Percentiles rank a stretch among this genome's conserved stretches.
These are phyloP conservation scores for Leptopilina syphax DNA, from an alignment of 2,888 invertebrate genomes.

Conservation along the genomic window DNA sequence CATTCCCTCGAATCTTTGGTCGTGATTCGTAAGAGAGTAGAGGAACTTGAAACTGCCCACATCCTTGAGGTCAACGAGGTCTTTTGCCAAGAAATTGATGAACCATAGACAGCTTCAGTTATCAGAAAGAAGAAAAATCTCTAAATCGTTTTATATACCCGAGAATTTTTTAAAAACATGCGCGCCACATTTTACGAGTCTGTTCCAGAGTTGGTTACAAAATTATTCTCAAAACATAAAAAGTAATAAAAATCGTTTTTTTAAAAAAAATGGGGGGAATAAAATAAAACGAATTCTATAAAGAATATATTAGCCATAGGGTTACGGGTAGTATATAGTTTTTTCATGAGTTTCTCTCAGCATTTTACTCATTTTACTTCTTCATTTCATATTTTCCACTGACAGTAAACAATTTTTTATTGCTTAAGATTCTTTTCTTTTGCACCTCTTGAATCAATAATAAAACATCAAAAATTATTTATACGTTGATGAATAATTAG, in stretches of 20 bases:
- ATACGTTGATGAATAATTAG: no score
- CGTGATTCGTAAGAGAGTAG: slow-evolving; percentile 59
- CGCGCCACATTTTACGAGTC: no score
- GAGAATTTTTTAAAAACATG: background rate
- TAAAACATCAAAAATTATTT: no score
- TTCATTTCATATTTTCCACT: background rate
- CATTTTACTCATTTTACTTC: background rate
- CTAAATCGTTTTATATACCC: background rate
- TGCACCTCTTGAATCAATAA: no score
- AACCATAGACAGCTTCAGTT: slow-evolving; percentile 22
- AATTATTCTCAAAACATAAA: background rate
- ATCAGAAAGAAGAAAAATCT: background rate
- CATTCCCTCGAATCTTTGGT: slow-evolving; percentile 62
- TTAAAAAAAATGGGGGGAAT: background rate
- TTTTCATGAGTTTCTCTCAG: background rate
- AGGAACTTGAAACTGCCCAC: slow-evolving; percentile 43
- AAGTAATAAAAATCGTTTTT: background rate
- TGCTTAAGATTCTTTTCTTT: background rate
- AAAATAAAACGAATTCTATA: background rate
- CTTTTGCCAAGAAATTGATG: slow-evolving; percentile 43
- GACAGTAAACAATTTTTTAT: background rate
- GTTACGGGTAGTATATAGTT: background rate
- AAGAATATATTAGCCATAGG: background rate
- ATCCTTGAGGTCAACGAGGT: slow-evolving; percentile 49
- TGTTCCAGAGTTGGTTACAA: no score